Evolutionary conservation across 2,113 vertebrate species (phyloP), one percentile per base, ranked within the genome.

Genomic region (Cinclus mexicanus): DNA sequence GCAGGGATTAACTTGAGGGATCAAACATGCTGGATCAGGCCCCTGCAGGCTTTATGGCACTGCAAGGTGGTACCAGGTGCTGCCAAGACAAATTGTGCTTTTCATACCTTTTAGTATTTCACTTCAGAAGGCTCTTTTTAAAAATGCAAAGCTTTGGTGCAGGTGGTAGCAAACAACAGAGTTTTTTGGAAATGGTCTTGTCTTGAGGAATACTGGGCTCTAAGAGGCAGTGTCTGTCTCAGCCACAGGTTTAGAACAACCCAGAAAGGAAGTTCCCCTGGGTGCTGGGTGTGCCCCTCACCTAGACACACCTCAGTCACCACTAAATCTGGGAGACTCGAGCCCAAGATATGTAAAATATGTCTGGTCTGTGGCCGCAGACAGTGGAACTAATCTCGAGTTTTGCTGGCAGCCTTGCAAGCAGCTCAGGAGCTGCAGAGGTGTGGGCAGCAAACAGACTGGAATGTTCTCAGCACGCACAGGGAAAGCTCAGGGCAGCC

Each of bases 401-500:
- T n/a, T 61, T 41, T 31, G 33, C 60, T 97, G 91, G 86, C 86
- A 90, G 42, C 4, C 42, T 22, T 69, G 76, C 46, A 46, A 86
- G 18, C 61, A 14, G 19, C 17, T 78, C 26, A 37, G 69, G 47
- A 72, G 61, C 81, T 60, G 49, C 47, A 82, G 14, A 5, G 39
- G 24, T 5, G 11, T 2, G 37, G 47, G 42, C 60, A 57, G 70
- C 29, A 82, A 56, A 41, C 0, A 4, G 33, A 0, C 26, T 67
- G 53, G 69, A 74, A 60, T 12, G 11, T 47, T 68, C 83, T 61
- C 52, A 20, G 37, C 26, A 44, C 33, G 8, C 10, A 1, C 37
- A 53, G 61, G 49, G 22, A 14, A 59, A 29, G 57, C 41, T 74
- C 0, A 0, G 56, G 67, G 41, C 83, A 60, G 67, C 35, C 82